Percentiles rank a stretch among this genome's conserved stretches.
Conservation (phyloP, 2,888 invertebrate genomes). For the Lutraria lutraria region DNA sequence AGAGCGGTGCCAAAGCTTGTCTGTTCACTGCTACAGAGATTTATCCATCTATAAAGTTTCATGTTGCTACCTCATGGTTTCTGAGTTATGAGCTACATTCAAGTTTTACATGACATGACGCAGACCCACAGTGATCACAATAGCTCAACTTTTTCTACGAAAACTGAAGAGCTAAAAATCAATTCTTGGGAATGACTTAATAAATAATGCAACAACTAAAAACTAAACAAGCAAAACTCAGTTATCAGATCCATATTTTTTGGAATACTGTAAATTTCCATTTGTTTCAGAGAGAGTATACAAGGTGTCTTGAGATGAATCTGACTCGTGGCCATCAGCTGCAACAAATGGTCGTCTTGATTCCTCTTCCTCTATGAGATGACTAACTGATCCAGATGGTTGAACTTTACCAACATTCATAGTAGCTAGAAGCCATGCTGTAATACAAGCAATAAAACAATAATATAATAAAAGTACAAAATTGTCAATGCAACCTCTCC, state of each 20-base stretch:
- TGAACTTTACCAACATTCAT: slow-evolving; percentile 83
- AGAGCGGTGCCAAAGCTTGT: no score
- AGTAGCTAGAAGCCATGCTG: slow-evolving; percentile 82
- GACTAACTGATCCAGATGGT: slow-evolving; percentile 76
- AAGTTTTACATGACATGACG: no score
- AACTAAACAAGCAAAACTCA: not conserved
- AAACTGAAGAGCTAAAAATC: no score
- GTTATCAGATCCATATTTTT: slow-evolving; percentile 60
- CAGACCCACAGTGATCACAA: no score
- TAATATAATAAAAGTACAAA: no score
- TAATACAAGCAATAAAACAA: slow-evolving; percentile 42
- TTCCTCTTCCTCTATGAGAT: slow-evolving; percentile 69
- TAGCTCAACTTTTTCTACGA: no score
- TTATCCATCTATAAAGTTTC: no score
- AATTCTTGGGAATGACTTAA: not conserved
- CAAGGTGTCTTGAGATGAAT: slow-evolving; percentile 72
- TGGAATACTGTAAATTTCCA: slow-evolving; percentile 46
- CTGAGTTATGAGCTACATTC: no score
- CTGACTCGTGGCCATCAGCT: slow-evolving; percentile 64
- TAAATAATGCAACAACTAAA: slow-evolving; percentile 22
- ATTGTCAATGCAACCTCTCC: no score
- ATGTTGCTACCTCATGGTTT: no score
- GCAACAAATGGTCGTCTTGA: slow-evolving; percentile 72
- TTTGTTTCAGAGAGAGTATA: slow-evolving; percentile 58
- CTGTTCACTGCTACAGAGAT: no score